phyloP scores from a whole-genome alignment of 2,797 vertebrate species.

The Sternotherus odoratus region DNA sequence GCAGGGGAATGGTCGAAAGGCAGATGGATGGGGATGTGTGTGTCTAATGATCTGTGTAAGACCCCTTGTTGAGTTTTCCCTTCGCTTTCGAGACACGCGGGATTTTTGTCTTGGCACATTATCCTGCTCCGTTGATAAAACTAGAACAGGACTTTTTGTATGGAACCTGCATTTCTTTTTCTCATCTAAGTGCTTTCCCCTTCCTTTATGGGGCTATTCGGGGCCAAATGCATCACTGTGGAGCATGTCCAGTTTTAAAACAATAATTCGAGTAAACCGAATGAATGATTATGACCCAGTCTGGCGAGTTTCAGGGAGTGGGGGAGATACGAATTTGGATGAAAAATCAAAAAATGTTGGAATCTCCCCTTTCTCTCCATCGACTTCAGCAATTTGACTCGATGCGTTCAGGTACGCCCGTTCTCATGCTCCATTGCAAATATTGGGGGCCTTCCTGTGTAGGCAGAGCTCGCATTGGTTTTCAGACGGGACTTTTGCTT shows the following conservation, averaged over 20 bases:
- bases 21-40: no score
- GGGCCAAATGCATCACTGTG: neutral
- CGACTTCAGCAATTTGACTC: neutral
- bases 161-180: no score
- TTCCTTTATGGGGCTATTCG: no score
- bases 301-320: neutral
- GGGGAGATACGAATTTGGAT: neutral
- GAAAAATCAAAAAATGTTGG: neutral
- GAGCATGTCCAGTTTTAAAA: neutral
- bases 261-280: neutral
- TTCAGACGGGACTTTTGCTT: neutral
- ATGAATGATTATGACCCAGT: neutral
- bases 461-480: no score
- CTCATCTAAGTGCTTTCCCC: neutral
- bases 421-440: neutral
- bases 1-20: no score
- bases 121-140: no score
- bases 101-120: neutral
- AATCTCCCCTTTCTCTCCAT: neutral
- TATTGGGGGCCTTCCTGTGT: no score
- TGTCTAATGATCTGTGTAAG: neutral
- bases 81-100: neutral
- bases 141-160: no score
- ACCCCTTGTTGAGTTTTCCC: neutral
- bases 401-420: no score